Evolutionary conservation across 2,888 invertebrate genomes (phyloP).

Genomic region (Cantharis rufa): DNA sequence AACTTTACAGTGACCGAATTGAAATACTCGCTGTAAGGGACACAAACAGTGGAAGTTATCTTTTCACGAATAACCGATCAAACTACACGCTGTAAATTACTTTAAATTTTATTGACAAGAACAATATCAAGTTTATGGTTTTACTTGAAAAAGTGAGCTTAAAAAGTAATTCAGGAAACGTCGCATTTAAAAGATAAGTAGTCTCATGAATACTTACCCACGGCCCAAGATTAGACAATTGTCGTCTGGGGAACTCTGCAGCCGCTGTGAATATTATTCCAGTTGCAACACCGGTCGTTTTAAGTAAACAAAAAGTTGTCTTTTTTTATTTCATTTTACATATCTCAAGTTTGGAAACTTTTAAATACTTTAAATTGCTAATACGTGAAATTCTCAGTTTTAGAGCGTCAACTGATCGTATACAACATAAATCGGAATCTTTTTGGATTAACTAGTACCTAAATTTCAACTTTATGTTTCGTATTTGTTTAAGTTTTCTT

Average conservation of each 20-base stretch:
- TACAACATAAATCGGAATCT: neutral
- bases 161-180: conserved; percentile 21
- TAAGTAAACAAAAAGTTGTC: conserved; percentile 39
- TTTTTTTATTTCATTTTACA: neutral
- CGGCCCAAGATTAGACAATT: conserved; percentile 43
- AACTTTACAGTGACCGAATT: too few relatives aligned
- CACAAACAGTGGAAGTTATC: neutral
- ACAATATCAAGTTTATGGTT: neutral
- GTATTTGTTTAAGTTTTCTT: neutral
- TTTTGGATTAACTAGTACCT: neutral
- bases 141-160: conserved; percentile 9
- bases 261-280: conserved; percentile 44
- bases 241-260: conserved; percentile 44
- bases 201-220: conserved; percentile 17
- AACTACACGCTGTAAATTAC: neutral
- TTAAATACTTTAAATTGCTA: neutral
- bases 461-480: neutral
- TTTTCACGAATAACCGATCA: neutral
- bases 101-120: neutral
- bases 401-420: neutral
- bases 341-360: neutral
- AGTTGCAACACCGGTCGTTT: conserved; percentile 29
- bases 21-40: neutral
- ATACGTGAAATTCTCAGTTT: neutral
- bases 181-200: conserved; percentile 24